A percentile compares a stretch with the other conserved stretches of the same genome.
Conservation (phyloP, 2,113 vertebrate genomes). For the Tenrec ecaudatus region DNA sequence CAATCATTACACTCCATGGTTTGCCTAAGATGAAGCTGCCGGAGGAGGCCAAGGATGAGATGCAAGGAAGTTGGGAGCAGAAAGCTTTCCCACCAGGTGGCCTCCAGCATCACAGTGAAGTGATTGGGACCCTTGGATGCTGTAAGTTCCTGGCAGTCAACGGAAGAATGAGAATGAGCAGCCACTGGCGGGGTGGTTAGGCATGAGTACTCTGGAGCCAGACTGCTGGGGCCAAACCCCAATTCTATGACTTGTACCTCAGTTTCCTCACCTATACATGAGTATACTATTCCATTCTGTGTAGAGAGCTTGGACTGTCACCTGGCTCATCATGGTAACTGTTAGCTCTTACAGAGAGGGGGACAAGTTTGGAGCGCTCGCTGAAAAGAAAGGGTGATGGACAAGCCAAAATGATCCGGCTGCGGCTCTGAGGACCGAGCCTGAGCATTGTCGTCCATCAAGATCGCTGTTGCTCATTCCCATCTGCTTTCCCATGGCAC, state of each 20-base stretch:
- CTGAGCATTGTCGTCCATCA: conserved; percentile 61
- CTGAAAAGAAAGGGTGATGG: conserved; percentile 45
- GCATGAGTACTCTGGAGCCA: neutral
- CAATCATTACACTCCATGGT: neutral
- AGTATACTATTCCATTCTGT: neutral
- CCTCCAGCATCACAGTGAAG: neutral
- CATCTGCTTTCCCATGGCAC: conserved; percentile 75
- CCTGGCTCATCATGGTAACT: conserved; percentile 60
- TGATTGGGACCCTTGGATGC: neutral
- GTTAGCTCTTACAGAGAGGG: conserved; percentile 36
- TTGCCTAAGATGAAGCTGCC: neutral
- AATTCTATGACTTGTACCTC: conserved; percentile 7
- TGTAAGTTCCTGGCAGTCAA: neutral
- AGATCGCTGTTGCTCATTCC: conserved; percentile 76
- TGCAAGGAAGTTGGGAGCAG: neutral
- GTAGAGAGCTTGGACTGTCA: conserved; percentile 41
- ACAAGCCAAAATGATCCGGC: conserved; percentile 36
- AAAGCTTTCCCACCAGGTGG: neutral
- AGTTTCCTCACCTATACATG: conserved; percentile 13
- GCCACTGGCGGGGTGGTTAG: neutral
- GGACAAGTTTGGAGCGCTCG: conserved; percentile 9
- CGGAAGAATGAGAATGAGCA: neutral
- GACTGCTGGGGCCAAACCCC: neutral
- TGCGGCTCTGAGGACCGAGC: conserved; percentile 32
- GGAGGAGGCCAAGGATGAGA: neutral